Percentiles rank a stretch among this genome's conserved stretches.
Conservation (phyloP, 1,140 invertebrate species). For the Contarinia nasturtii region DNA sequence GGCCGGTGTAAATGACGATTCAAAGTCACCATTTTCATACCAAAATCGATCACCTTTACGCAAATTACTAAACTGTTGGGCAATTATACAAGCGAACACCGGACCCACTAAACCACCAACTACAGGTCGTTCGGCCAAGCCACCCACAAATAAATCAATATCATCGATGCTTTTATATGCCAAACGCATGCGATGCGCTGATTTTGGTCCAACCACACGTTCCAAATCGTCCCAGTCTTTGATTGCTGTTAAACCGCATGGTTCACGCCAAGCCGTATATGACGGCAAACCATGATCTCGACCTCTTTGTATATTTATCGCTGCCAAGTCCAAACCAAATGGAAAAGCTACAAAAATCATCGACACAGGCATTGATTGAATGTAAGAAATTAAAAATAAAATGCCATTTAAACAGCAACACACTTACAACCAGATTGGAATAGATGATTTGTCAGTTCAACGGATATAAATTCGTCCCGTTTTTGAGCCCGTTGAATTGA, state of each 20-base stretch:
- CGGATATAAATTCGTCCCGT: slow-evolving; percentile 62
- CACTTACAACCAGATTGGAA: slow-evolving; percentile 47
- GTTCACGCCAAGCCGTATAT: slow-evolving; percentile 62
- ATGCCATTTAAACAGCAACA: not conserved
- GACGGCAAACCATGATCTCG: slow-evolving; percentile 77
- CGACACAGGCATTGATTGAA: no score
- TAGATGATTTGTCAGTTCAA: slow-evolving; percentile 69
- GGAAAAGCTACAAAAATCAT: slow-evolving; percentile 29
- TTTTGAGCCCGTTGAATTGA: slow-evolving; percentile 56
- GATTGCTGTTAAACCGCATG: slow-evolving; percentile 55
- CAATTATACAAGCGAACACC: slow-evolving; percentile 90
- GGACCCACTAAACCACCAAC: slow-evolving; percentile 74
- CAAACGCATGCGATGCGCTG: slow-evolving; percentile 36
- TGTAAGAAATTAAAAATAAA: slow-evolving; percentile 1
- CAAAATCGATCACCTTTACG: slow-evolving; percentile 84
- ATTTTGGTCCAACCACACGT: slow-evolving; percentile 43
- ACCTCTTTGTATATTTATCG: slow-evolving; percentile 74
- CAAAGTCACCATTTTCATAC: slow-evolving; percentile 62
- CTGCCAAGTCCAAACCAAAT: slow-evolving; percentile 75
- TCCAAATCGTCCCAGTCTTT: slow-evolving; percentile 56
- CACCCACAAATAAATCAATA: slow-evolving; percentile 81
- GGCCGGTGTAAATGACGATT: slow-evolving; percentile 55
- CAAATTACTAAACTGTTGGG: slow-evolving; percentile 74
- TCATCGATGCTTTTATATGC: slow-evolving; percentile 61
- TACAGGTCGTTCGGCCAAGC: slow-evolving; percentile 64